Evolutionary conservation across 2,113 vertebrate genomes (phyloP).

Genomic region (Mirounga angustirostris): DNA sequence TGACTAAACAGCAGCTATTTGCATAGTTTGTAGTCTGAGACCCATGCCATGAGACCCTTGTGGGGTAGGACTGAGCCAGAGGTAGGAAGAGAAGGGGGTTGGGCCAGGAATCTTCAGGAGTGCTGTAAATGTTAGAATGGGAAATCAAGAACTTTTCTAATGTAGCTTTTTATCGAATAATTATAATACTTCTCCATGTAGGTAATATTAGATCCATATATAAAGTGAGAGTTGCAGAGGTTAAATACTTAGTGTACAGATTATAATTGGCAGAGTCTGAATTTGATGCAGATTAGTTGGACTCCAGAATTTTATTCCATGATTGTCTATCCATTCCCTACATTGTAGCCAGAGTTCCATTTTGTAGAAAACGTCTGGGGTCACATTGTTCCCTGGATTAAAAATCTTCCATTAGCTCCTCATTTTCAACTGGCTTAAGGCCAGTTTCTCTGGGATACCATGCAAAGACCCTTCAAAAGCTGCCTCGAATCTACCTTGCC

Average conservation of each 20-base stretch:
- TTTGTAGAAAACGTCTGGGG: background rate
- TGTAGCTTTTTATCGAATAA: background rate
- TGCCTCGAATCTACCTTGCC: background rate
- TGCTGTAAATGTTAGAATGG: background rate
- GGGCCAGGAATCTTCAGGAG: background rate
- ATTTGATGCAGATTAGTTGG: constrained; percentile 11
- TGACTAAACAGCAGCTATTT: background rate
- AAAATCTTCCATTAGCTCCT: constrained; percentile 13
- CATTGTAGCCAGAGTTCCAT: background rate
- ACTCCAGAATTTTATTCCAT: background rate
- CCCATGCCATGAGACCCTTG: background rate
- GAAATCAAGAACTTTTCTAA: background rate
- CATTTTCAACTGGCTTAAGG: background rate
- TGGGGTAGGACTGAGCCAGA: background rate
- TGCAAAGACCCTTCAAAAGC: background rate
- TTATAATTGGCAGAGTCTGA: background rate
- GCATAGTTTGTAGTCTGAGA: background rate
- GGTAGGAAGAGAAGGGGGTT: background rate
- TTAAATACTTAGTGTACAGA: background rate
- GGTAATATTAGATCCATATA: background rate
- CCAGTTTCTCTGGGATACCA: background rate
- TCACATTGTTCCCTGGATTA: constrained; percentile 38
- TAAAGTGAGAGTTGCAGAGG: background rate
- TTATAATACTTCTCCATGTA: background rate
- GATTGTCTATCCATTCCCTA: background rate